These are phyloP conservation scores for Parauchenoglanis punctatus DNA, from an alignment of 2,797 vertebrate genomes.

Conservation along the genomic window DNA sequence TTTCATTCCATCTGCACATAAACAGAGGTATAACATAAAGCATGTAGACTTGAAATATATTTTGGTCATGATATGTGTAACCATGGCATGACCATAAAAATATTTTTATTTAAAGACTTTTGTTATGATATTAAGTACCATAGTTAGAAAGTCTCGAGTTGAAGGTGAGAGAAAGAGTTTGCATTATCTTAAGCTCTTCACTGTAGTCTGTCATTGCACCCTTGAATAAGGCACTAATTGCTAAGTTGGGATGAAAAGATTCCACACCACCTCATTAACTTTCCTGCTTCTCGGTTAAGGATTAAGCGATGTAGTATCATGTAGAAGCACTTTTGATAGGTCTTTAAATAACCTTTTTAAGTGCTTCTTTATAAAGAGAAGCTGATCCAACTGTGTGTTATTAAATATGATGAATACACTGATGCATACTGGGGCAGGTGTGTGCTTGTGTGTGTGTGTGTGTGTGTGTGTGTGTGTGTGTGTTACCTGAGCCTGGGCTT, in stretches of 20 bases:
- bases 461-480: constrained; percentile 1
- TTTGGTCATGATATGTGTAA: background rate
- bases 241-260: constrained; percentile 35
- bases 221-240: constrained; percentile 27
- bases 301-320: constrained; percentile 10
- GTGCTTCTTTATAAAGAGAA: constrained; percentile 16
- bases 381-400: background rate
- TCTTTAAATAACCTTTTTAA: constrained; percentile 32
- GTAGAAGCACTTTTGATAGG: constrained; percentile 15
- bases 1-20: background rate
- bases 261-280: constrained; percentile 32
- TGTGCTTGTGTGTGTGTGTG: background rate
- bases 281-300: background rate
- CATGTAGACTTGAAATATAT: background rate
- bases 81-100: background rate
- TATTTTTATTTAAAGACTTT: background rate
- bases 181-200: constrained; percentile 1
- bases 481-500: constrained; percentile 20
- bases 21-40: background rate
- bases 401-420: background rate
- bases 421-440: background rate
- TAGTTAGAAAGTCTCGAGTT: constrained; percentile 5
- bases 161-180: constrained; percentile 10
- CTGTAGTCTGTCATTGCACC: constrained; percentile 19
- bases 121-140: background rate